These are phyloP conservation scores for Stenotaenia linearis DNA, from an alignment of 2,888 invertebrate species.

Conservation along the genomic window DNA sequence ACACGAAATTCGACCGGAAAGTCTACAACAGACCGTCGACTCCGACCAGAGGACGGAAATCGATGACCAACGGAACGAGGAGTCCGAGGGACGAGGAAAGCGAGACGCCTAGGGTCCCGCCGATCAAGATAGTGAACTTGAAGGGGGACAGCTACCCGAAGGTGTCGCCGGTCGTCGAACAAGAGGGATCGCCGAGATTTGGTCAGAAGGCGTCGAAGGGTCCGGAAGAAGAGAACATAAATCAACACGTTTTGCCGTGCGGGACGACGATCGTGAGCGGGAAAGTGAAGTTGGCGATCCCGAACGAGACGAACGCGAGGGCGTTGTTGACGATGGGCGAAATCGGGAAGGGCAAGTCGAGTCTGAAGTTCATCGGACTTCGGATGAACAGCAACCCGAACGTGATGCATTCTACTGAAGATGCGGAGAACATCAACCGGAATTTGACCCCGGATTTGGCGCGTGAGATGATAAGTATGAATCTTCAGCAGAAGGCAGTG, in stretches of 20 bases:
- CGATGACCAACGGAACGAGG: neutral
- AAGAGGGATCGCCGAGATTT: neutral
- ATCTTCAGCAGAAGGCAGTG: neutral
- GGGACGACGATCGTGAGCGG: neutral
- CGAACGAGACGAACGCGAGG: neutral
- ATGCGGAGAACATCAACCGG: neutral
- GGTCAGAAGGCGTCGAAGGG: neutral
- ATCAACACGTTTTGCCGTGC: neutral
- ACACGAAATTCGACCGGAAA: neutral
- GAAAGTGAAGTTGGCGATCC: neutral
- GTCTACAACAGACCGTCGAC: neutral
- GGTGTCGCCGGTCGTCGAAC: neutral
- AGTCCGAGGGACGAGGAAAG: neutral
- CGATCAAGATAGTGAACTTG: neutral
- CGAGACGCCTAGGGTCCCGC: neutral
- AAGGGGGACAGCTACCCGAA: neutral
- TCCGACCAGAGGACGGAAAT: neutral
- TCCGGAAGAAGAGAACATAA: too few relatives aligned
- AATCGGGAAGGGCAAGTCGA: neutral
- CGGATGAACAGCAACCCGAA: neutral
- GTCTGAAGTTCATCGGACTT: neutral
- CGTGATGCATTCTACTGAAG: slow-evolving; percentile 1
- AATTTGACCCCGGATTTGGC: neutral
- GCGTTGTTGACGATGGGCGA: neutral
- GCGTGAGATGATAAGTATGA: neutral